Percentiles rank a stretch among this genome's conserved stretches.
Conservation (phyloP, 2,113 vertebrate species). For the Gobiocypris rarus region DNA sequence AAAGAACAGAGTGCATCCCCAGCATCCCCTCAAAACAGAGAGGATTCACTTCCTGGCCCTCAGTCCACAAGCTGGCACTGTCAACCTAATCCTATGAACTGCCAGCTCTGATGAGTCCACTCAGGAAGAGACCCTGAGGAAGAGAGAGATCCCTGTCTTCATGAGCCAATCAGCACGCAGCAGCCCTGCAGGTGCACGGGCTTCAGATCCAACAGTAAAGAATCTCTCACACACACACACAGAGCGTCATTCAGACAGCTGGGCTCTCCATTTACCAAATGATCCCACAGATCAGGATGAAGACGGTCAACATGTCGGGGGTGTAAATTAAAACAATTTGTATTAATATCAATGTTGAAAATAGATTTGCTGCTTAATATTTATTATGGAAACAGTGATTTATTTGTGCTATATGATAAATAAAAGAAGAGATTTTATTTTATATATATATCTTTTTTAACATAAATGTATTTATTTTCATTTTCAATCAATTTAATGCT, state of each 20-base stretch:
- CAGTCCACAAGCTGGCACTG: constrained; percentile 51
- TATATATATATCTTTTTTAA: too few species aligned
- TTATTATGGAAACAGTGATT: too few species aligned
- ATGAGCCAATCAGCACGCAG: constrained; percentile 26
- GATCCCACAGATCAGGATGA: background rate
- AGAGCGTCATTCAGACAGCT: constrained; percentile 43
- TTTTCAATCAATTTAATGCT: too few species aligned
- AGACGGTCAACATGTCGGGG: background rate
- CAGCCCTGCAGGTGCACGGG: constrained; percentile 37
- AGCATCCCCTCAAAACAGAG: constrained; percentile 2
- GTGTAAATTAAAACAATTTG: background rate
- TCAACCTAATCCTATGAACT: constrained; percentile 30
- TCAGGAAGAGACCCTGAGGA: constrained; percentile 19
- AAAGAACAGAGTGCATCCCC: constrained; percentile 3
- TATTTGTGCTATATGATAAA: too few species aligned
- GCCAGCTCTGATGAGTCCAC: constrained; percentile 31
- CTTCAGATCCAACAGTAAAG: constrained; percentile 41
- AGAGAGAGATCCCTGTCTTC: constrained; percentile 16
- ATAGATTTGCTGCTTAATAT: too few species aligned
- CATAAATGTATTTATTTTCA: too few species aligned
- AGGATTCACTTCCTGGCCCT: constrained; percentile 36
- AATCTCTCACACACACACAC: constrained; percentile 17
- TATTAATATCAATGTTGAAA: too few species aligned
- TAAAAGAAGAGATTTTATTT: too few species aligned
- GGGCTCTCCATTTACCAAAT: background rate